These are phyloP conservation scores for Epizoanthus illoricatus DNA, from an alignment of 92 coral and sea anemone genomes.

Conservation along the genomic window DNA sequence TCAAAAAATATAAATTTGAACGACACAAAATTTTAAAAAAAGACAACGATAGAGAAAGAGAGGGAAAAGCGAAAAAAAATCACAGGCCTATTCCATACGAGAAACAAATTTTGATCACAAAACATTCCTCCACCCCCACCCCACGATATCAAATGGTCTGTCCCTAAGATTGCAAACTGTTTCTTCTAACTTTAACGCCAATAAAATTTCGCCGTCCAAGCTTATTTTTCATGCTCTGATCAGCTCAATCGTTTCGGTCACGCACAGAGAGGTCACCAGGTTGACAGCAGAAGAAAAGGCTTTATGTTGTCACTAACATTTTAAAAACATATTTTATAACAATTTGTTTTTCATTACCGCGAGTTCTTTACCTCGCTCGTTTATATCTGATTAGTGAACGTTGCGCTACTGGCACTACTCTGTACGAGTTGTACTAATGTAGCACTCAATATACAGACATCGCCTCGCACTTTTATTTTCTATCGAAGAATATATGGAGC, in stretches of 20 bases:
- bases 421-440: neutral
- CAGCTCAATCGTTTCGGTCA: neutral
- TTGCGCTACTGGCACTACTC: constrained; percentile 3
- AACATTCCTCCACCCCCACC: no score
- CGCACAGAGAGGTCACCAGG: neutral
- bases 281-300: neutral
- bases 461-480: constrained; percentile 25
- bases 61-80: no score
- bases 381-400: constrained; percentile 9
- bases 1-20: no score
- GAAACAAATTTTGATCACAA: no score
- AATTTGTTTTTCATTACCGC: constrained; percentile 8
- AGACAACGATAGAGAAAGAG: no score
- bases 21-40: no score
- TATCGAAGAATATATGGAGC: constrained; percentile 46
- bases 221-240: no score
- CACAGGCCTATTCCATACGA: no score
- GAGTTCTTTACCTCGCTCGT: constrained; percentile 26
- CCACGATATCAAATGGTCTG: no score
- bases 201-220: neutral
- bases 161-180: no score
- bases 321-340: constrained; percentile 4
- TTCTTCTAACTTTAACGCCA: neutral
- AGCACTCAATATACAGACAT: neutral
- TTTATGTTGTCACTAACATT: constrained; percentile 3